Conservation (phyloP, 2,113 vertebrate species). For the Poicephalus gulielmi region DNA sequence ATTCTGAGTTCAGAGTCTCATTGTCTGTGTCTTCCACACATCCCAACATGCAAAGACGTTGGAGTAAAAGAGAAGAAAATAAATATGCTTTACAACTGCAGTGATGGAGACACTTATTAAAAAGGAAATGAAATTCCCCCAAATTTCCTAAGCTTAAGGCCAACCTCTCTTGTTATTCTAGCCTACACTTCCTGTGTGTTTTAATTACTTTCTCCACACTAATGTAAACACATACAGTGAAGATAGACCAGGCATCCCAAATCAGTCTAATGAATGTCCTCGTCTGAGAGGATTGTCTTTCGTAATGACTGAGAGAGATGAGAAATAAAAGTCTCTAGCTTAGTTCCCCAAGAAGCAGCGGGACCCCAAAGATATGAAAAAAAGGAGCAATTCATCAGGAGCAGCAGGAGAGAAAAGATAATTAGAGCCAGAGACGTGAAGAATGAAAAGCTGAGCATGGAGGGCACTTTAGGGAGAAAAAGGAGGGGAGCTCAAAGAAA, state of each 20-base stretch:
- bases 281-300: conserved; percentile 41
- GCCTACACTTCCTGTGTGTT: background rate
- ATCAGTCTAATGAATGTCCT: conserved; percentile 54
- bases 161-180: conserved; percentile 2
- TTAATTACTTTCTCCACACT: conserved; percentile 11
- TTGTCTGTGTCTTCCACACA: background rate
- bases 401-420: conserved; percentile 67
- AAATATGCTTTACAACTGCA: background rate
- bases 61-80: background rate
- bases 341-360: conserved; percentile 12
- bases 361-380: conserved; percentile 49
- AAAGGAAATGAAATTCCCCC: background rate
- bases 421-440: conserved; percentile 13
- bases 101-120: background rate
- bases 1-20: background rate
- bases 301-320: conserved; percentile 29
- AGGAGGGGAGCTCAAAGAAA: conserved; percentile 5
- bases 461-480: conserved; percentile 46
- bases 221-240: background rate
- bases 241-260: conserved; percentile 11
- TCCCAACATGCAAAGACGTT: rapidly evolving
- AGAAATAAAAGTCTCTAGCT: conserved; percentile 8
- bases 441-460: conserved; percentile 47
- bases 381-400: conserved; percentile 53
- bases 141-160: background rate